These are phyloP conservation scores for Diprion similis DNA, from an alignment of 1,140 invertebrate species.

Conservation along the genomic window DNA sequence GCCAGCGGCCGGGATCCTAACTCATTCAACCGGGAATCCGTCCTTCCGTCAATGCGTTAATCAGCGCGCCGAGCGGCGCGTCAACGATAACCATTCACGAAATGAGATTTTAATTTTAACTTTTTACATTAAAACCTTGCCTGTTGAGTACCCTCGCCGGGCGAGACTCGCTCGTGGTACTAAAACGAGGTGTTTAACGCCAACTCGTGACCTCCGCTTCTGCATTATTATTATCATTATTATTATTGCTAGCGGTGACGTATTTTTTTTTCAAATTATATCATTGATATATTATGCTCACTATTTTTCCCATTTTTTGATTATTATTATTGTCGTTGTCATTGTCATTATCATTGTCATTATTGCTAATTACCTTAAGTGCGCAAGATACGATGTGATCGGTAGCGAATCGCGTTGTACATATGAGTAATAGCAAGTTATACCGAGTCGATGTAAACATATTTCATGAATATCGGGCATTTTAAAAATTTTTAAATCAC, in stretches of 20 bases:
- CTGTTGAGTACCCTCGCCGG: not conserved
- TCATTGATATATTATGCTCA: not conserved
- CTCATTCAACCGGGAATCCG: not conserved
- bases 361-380: not conserved
- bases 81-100: not conserved
- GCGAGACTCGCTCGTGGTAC: not conserved
- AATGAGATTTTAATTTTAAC: conserved; percentile 8
- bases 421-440: too few species aligned
- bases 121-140: not conserved
- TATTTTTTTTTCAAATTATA: too few species aligned
- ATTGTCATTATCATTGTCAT: not conserved
- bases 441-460: too few species aligned
- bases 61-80: not conserved
- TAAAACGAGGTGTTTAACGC: conserved; percentile 2
- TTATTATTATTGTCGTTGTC: not conserved
- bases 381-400: too few species aligned
- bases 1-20: not conserved
- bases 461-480: too few species aligned
- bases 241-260: not conserved
- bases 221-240: not conserved
- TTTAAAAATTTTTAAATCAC: too few species aligned
- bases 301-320: not conserved
- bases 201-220: not conserved
- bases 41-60: not conserved
- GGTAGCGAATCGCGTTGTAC: too few species aligned